Evolutionary conservation across 2,888 invertebrate species (phyloP).

Genomic region (Agrotis ipsilon): DNA sequence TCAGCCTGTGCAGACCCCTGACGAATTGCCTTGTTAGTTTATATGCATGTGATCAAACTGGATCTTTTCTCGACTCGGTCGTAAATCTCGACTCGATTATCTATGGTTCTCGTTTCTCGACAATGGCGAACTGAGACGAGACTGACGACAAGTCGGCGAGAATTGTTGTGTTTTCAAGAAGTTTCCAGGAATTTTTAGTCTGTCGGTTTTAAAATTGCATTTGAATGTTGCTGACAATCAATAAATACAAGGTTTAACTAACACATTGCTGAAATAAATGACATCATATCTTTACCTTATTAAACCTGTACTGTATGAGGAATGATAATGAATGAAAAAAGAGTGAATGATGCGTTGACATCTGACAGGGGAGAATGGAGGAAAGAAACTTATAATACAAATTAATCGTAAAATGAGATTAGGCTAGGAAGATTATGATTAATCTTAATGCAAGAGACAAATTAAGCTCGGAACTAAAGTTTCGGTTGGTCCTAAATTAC

Average conservation of each 20-base stretch:
- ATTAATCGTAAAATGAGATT: too few species aligned
- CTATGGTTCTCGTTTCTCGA: constrained; percentile 8
- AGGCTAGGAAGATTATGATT: too few species aligned
- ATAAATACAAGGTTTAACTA: not conserved
- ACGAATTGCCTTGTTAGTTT: constrained; percentile 39
- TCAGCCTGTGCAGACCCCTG: constrained; percentile 20
- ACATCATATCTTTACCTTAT: not conserved
- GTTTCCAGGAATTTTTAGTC: not conserved
- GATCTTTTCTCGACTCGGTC: constrained; percentile 30
- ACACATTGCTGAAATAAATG: too few species aligned
- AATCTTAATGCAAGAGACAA: not conserved
- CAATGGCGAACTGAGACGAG: constrained; percentile 7
- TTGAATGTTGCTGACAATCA: not conserved
- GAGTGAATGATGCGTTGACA: too few species aligned
- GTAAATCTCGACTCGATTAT: constrained; percentile 48
- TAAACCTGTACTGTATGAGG: too few species aligned
- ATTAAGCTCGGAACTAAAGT: not conserved
- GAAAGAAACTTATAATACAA: too few species aligned
- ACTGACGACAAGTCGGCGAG: not conserved
- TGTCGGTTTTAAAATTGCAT: not conserved
- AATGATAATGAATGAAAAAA: too few species aligned
- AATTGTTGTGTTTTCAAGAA: constrained; percentile 10
- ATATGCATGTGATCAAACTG: constrained; percentile 24
- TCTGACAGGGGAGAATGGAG: too few species aligned
- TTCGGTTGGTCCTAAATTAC: not conserved